Evolutionary conservation across 2,113 vertebrate genomes (phyloP).

Genomic region (Oreotrochilus melanogaster): DNA sequence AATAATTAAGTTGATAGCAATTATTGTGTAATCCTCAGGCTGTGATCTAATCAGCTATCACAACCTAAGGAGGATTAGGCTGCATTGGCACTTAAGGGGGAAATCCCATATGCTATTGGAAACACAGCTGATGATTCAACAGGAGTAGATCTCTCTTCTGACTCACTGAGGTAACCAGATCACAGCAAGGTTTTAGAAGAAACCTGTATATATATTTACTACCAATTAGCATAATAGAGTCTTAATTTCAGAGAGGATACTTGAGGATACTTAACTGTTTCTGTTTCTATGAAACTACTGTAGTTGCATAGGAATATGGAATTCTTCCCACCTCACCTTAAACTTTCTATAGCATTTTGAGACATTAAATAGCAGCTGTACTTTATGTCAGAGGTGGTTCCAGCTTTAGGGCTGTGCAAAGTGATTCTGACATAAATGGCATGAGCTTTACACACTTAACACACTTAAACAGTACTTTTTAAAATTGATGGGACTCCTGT

Average conservation of each 20-base stretch:
- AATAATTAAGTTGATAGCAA: slow-evolving; percentile 46
- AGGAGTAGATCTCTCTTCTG: background rate
- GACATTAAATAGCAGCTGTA: background rate
- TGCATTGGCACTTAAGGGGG: slow-evolving; percentile 1
- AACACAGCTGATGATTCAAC: background rate
- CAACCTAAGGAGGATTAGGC: slow-evolving; percentile 37
- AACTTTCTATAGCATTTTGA: background rate
- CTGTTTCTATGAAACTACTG: background rate
- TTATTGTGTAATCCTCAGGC: slow-evolving; percentile 32
- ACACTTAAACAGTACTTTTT: background rate
- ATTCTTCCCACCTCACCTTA: background rate
- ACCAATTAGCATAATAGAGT: background rate
- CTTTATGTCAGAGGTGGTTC: background rate
- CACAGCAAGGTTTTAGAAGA: background rate
- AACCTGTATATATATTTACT: background rate
- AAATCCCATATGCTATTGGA: slow-evolving; percentile 16
- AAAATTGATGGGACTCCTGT: background rate
- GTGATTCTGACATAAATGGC: background rate
- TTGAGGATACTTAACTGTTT: background rate
- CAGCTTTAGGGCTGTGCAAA: background rate
- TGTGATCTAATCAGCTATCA: slow-evolving; percentile 33
- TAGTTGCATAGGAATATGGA: background rate
- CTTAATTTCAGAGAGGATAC: background rate
- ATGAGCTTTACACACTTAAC: slow-evolving; percentile 10
- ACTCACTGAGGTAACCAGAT: background rate